Evolutionary conservation across 2,797 vertebrate species (phyloP), one percentile per base, ranked within the genome.

Genomic region (Platalea minor): DNA sequence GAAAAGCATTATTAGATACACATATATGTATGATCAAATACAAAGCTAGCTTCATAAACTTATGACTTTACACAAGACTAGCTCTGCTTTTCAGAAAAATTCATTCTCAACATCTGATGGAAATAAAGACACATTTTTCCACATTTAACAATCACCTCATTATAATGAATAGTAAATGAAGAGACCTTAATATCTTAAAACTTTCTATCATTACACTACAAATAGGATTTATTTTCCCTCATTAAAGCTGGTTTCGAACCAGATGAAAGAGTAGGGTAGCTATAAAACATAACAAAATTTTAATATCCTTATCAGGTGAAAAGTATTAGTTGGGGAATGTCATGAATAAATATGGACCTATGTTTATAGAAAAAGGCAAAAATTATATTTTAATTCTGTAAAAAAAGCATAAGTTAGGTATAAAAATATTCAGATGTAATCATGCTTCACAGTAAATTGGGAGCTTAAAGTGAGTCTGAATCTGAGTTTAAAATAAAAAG

Each of bases 321-420:
- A 94, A 80, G 78, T 77, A 93, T 75, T 93, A 67, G 7, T 17
- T 64, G 54, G 6, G 9, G 23, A 94, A 89, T 79, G 24, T 67
- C 11, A 95, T 86, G 35, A 96, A 94, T 94, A 94, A 95, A 90
- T 92, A 88, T n/a, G 33, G 56, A 56, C 5, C 91, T 88, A 75
- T 51, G 17, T 67, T 96, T 93, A 61, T 19, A 85, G 63, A 90
- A 39, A 10, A 61, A 70, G 26, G 33, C 3, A 91, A 93, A 95
- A 84, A 70, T 17, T 2, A 5, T 59, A 65, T 69, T 90, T 92
- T 93, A 23, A 39, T 83, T 92, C 39, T 29, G 39, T 60, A 69
- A 57, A 96, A 41, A 95, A 84, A 35, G 3, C 25, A 24, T 43
- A 65, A 26, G 46, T 25, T 80, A 78, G 24, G 13, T 63, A 56